Conservation (phyloP, 2,797 vertebrate genomes). For the Scolopax bukidnonensis region DNA sequence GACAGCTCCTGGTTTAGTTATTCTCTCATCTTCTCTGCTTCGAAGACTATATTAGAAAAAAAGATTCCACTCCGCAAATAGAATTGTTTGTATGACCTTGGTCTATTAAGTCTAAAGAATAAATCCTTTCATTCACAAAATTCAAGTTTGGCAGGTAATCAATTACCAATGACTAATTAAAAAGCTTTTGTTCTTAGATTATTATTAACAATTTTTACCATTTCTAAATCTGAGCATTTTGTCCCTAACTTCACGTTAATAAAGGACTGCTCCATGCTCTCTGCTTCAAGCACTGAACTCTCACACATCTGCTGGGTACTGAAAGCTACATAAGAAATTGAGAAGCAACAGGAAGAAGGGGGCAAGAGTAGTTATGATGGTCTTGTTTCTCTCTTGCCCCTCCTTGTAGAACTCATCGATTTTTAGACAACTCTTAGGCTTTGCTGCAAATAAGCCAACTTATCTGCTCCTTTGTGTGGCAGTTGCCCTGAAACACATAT, state of each 20-base stretch:
- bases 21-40: constrained; percentile 92
- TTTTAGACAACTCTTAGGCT: background rate
- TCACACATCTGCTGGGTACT: fast-evolving
- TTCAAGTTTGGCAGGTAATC: background rate
- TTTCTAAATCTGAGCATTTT: background rate
- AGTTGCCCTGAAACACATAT: background rate
- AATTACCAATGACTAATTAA: background rate
- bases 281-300: background rate
- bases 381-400: background rate
- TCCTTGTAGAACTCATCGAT: fast-evolving
- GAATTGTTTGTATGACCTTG: background rate
- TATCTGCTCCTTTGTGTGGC: background rate
- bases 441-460: background rate
- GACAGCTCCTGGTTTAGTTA: constrained; percentile 86
- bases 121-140: background rate
- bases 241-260: fast-evolving
- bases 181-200: background rate
- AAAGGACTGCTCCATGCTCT: background rate
- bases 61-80: constrained; percentile 1
- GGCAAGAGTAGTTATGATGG: background rate
- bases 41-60: constrained; percentile 82
- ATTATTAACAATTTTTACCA: background rate
- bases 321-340: fast-evolving
- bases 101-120: background rate
- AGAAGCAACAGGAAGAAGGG: background rate